phyloP scores from a whole-genome alignment of 2,888 invertebrate genomes.

The Mimas tiliae region DNA sequence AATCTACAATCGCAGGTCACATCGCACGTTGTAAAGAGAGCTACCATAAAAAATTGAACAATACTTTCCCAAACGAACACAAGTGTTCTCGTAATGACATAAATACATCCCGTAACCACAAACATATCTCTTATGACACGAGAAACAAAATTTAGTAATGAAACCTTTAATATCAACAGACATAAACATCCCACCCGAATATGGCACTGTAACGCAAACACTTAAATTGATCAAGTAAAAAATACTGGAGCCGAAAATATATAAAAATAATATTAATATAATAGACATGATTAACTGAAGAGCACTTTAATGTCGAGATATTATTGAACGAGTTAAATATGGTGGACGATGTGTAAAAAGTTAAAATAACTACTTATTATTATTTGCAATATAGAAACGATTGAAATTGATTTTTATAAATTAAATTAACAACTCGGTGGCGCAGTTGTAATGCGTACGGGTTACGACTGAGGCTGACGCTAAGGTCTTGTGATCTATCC shows the following conservation, averaged over 20 bases:
- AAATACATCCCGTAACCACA: constrained; percentile 29
- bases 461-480: no score
- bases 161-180: constrained; percentile 33
- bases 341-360: not conserved
- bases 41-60: constrained; percentile 33
- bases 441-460: no score
- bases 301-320: constrained; percentile 46
- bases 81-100: constrained; percentile 25
- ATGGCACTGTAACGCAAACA: constrained; percentile 47
- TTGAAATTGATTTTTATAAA: no score
- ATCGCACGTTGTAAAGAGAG: constrained; percentile 48
- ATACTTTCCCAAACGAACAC: constrained; percentile 31
- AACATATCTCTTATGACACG: constrained; percentile 27
- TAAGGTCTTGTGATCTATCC: no score
- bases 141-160: constrained; percentile 27
- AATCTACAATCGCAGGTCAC: constrained; percentile 52
- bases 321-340: constrained; percentile 36
- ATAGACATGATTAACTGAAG: constrained; percentile 50
- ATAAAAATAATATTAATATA: constrained; percentile 41
- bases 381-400: no score
- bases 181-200: constrained; percentile 30
- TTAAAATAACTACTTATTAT: not conserved
- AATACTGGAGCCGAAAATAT: constrained; percentile 38
- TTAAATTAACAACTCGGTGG: no score
- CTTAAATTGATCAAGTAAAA: constrained; percentile 44